A percentile compares a stretch with the other conserved stretches of the same genome.
Conservation (phyloP, 1,140 invertebrate species). For the Cotesia glomerata region DNA sequence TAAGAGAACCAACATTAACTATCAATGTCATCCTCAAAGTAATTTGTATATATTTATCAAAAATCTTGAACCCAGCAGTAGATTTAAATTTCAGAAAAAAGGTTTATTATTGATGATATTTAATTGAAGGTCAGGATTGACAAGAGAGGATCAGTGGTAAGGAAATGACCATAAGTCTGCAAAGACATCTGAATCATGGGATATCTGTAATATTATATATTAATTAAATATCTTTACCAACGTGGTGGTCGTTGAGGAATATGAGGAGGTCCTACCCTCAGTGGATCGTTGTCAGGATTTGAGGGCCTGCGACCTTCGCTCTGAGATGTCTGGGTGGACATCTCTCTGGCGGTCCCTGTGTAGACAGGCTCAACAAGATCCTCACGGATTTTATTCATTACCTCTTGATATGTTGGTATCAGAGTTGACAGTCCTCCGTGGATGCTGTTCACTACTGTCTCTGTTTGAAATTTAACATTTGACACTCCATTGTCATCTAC, state of each 20-base stretch:
- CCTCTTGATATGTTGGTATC: constrained; percentile 57
- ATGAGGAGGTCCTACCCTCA: constrained; percentile 38
- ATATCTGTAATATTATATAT: constrained; percentile 14
- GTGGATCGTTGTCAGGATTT: constrained; percentile 36
- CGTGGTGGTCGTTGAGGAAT: constrained; percentile 15
- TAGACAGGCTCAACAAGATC: constrained; percentile 60
- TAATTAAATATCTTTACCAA: constrained; percentile 4
- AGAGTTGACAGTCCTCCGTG: constrained; percentile 56
- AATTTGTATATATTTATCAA: too few species aligned
- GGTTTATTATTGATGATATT: too few species aligned
- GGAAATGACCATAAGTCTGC: constrained; percentile 11
- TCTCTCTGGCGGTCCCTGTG: constrained; percentile 31
- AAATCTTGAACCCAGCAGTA: too few species aligned
- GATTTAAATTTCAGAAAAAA: too few species aligned
- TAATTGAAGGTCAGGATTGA: not conserved
- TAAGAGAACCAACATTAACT: too few species aligned
- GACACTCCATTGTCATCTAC: constrained; percentile 57
- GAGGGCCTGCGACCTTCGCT: not conserved
- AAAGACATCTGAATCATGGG: constrained; percentile 1
- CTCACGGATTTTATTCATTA: constrained; percentile 57
- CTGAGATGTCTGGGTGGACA: constrained; percentile 48
- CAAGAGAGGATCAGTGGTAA: not conserved
- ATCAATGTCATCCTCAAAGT: too few species aligned
- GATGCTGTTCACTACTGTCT: constrained; percentile 53
- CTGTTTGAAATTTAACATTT: constrained; percentile 53